These are phyloP conservation scores for Nowickia ferox DNA, from an alignment of 2,888 invertebrate species.

Conservation along the genomic window DNA sequence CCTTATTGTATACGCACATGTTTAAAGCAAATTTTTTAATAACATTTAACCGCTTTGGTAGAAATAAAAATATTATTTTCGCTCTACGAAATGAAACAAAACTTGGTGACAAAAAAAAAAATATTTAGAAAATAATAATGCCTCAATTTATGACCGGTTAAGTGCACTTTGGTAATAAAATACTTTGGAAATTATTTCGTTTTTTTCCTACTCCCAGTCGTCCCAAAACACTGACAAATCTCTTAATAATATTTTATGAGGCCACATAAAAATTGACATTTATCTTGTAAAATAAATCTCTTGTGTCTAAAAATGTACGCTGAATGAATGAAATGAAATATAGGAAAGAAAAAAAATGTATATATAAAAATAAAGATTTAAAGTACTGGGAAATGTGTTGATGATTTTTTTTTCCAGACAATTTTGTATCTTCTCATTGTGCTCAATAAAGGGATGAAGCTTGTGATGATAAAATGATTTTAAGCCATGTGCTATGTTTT, in stretches of 20 bases:
- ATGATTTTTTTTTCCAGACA: neutral
- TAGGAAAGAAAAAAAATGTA: neutral
- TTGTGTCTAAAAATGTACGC: constrained; percentile 7
- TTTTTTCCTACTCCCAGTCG: neutral
- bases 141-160: constrained; percentile 66
- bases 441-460: constrained; percentile 2
- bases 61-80: constrained; percentile 11
- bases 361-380: neutral
- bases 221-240: constrained; percentile 27
- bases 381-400: constrained; percentile 1
- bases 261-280: constrained; percentile 65
- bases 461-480: constrained; percentile 14
- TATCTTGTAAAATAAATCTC: constrained; percentile 57
- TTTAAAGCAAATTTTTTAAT: constrained; percentile 24
- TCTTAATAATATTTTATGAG: constrained; percentile 66
- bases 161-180: constrained; percentile 61
- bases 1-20: neutral
- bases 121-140: constrained; percentile 7
- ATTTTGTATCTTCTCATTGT: constrained; percentile 4
- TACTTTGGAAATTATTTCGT: constrained; percentile 21
- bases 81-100: neutral
- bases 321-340: neutral
- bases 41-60: neutral
- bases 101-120: neutral
- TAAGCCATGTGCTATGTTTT: neutral